Conservation (phyloP, 2,113 vertebrate species). For the Nannobrachium achirus region DNA sequence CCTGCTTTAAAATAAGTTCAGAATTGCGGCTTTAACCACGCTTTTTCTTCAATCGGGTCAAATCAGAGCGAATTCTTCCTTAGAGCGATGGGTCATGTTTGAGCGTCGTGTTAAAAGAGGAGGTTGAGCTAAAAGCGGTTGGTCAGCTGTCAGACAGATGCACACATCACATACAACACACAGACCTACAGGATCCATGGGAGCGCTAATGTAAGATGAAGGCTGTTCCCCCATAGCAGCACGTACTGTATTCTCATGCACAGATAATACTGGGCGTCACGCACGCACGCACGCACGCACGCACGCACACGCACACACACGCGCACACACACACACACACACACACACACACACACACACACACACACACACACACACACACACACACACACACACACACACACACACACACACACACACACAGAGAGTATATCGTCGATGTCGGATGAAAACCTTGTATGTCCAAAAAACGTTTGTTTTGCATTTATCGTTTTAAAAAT, state of each 20-base stretch:
- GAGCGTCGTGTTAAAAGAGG: slow-evolving; percentile 33
- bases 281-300: background rate
- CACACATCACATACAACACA: slow-evolving; percentile 51
- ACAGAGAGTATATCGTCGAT: no score
- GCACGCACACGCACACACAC: background rate
- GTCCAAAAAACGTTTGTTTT: no score
- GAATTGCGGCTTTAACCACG: no score
- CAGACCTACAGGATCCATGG: slow-evolving; percentile 62
- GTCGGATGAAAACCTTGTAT: no score
- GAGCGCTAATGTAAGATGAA: slow-evolving; percentile 72
- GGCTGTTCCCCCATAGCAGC: slow-evolving; percentile 51
- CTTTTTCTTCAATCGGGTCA: slow-evolving; percentile 14
- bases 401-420: no score
- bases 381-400: slow-evolving; percentile 5
- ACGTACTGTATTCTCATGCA: slow-evolving; percentile 58
- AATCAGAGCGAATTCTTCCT: slow-evolving; percentile 3
- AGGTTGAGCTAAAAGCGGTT: slow-evolving; percentile 62
- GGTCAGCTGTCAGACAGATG: slow-evolving; percentile 71
- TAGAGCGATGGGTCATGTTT: slow-evolving; percentile 21
- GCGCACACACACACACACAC: slow-evolving; percentile 21
- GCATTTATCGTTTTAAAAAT: no score
- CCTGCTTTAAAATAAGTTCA: no score
- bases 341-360: slow-evolving; percentile 18
- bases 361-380: slow-evolving; percentile 26
- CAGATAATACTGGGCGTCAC: slow-evolving; percentile 55